Percentiles rank a stretch among this genome's conserved stretches.
phyloP scores from a whole-genome alignment of 2,797 vertebrate species.

The Chiloscyllium punctatum region DNA sequence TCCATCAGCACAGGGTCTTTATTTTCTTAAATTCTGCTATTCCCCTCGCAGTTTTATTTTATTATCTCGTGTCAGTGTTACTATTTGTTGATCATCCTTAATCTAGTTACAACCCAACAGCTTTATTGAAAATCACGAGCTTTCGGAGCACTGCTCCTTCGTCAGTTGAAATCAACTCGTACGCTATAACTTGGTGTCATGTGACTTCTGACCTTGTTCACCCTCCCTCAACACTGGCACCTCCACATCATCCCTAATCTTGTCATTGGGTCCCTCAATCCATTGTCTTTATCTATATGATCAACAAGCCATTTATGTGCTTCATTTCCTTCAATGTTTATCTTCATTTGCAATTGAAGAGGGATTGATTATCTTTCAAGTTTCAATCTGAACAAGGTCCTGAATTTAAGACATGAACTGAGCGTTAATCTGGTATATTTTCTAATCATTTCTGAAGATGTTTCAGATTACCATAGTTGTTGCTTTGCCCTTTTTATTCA shows the following conservation, averaged over 20 bases:
- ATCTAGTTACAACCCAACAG: neutral
- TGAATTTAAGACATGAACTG: neutral
- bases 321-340: neutral
- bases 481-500: neutral
- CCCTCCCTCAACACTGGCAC: too few species aligned
- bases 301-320: neutral
- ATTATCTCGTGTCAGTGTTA: too few species aligned
- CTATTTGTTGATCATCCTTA: neutral
- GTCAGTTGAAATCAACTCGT: too few species aligned
- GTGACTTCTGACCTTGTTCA: too few species aligned
- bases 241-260: too few species aligned
- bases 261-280: neutral
- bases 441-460: neutral
- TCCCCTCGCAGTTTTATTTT: neutral
- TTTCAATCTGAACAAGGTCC: neutral
- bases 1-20: too few species aligned
- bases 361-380: neutral
- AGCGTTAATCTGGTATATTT: neutral
- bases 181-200: too few species aligned
- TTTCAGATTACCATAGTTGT: neutral
- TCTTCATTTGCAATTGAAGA: neutral
- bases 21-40: neutral
- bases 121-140: too few species aligned
- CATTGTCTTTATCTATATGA: neutral
- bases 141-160: too few species aligned